Evolutionary conservation across 1,140 invertebrate genomes (phyloP), one percentile per base, ranked within the genome.

Genomic region (Anoplolepis gracilipes): DNA sequence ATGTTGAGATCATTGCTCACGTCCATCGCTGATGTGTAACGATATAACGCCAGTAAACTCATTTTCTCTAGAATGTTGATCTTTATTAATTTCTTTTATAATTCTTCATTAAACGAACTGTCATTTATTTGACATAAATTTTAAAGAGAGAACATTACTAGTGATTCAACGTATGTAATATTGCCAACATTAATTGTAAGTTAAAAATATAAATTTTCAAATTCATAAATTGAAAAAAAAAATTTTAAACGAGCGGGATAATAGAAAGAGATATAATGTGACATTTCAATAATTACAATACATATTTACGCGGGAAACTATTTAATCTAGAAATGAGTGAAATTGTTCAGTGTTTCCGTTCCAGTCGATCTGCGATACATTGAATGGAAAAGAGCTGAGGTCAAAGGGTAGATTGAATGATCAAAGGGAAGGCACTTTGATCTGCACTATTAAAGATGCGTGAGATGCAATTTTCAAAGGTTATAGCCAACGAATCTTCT

Each of bases 1-100:
- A 16, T 22, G 49, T 22, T 67, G 84, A 72, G 55, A 86, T 88
- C 76, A 85, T 85, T 57, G 55, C 25, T 61, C 33, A 75, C 53
- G 53, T 19, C 55, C 53, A 25, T 22, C 78, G 19, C 49, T 73
- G 13, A 73, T 57, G 55, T 64, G 28, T 3, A 53, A 16, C 16
- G 53, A 39, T 53, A 75, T n/a, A 75, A n/a, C 28, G 33, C 39
- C 62, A 77, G 22, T 30, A 11, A 10, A 77, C 42, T 25, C 22
- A 64, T 64, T 46, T 77, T 64, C 22, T 28, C 2, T 36, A 36
- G 13, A 2, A 8, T 11, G 4, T 57, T 75, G 0, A 36, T 28
- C 22, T 73, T 59, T 11, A n/a, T n/a, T n/a, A 6, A 75, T 75
- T 36, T 39, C 53, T 10, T 36, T 7, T 7, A 30, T 36, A 1